Evolutionary conservation across 2,113 vertebrate species (phyloP).

Genomic region (Callocephalon fimbriatum): DNA sequence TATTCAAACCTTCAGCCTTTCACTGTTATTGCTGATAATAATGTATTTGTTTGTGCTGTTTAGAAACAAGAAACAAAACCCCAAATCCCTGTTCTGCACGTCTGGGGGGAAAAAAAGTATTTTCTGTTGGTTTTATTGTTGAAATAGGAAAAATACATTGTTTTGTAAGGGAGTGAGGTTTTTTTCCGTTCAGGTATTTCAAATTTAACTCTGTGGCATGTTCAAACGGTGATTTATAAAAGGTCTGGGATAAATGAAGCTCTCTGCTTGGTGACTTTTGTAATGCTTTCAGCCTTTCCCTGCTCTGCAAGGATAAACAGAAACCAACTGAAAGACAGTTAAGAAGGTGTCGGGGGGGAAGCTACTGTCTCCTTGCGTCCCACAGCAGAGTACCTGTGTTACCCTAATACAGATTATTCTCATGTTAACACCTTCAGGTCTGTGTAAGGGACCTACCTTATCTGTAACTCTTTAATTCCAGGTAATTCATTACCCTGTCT

Average conservation of each 20-base stretch:
- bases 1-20: neutral
- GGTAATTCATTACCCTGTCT: neutral
- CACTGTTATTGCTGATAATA: neutral
- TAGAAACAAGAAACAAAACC: neutral
- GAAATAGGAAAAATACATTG: neutral
- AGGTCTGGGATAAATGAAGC: neutral
- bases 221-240: neutral
- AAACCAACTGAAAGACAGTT: neutral
- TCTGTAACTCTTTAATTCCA: neutral
- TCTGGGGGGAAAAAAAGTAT: neutral
- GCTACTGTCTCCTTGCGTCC: neutral
- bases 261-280: neutral
- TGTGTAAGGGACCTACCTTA: neutral
- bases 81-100: neutral
- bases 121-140: neutral
- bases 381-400: neutral
- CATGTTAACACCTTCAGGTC: neutral
- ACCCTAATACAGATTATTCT: neutral
- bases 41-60: neutral
- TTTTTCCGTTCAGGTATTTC: neutral
- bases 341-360: neutral
- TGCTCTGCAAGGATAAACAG: neutral
- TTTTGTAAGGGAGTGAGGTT: neutral
- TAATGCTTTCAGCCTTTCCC: neutral
- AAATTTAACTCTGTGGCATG: neutral